Evolutionary conservation across 2,888 invertebrate species (phyloP), one percentile per base, ranked within the genome.

Genomic region (Machimus atricapillus): DNA sequence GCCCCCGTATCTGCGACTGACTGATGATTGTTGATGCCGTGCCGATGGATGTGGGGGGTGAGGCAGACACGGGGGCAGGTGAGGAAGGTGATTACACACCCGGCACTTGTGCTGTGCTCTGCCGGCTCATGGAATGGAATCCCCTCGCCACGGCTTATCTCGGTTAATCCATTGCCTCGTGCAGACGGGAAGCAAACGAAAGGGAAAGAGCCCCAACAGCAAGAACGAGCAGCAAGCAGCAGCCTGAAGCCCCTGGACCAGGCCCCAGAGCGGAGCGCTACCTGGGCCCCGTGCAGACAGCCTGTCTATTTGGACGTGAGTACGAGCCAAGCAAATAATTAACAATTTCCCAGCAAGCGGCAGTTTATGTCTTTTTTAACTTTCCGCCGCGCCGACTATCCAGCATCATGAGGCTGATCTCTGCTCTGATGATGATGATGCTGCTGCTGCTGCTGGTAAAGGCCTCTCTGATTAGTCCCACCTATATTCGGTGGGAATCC

Each of bases 321-420:
- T 78, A 27, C 43, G 37, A 78, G 78, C 43, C 23, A 23, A 78
- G 78, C 40, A 43, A 37, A 78, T 78, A 78, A 78, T 78, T 78
- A 78, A 78, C 34, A 43, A 78, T 66, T 66, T 66, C 66, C 66
- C 66, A 66, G 66, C 66, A 66, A 66, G 23, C 27, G 66, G 66
- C 66, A 78, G 37, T 76, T 76, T 76, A 76, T 37, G 76, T 76
- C 76, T 76, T 76, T 76, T 40, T 76, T 34, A 40, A 76, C 76
- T n/a, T 37, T 31, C 34, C 76, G 34, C 8, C n/a, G 76, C 16
- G 37, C 19, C 23, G 19, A 12, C 66, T 66, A 19, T 4, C 66
- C 66, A 23, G 12, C 66, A 66, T 23, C 66, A 66, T 12, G 12
- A 19, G 27, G 23, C 56, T 34, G 4, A 46, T 46, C 43, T 46